A percentile compares a stretch with the other conserved stretches of the same genome.
These are phyloP conservation scores for Ostrea denselamellosa DNA, from an alignment of 1,140 invertebrate genomes.

Conservation along the genomic window DNA sequence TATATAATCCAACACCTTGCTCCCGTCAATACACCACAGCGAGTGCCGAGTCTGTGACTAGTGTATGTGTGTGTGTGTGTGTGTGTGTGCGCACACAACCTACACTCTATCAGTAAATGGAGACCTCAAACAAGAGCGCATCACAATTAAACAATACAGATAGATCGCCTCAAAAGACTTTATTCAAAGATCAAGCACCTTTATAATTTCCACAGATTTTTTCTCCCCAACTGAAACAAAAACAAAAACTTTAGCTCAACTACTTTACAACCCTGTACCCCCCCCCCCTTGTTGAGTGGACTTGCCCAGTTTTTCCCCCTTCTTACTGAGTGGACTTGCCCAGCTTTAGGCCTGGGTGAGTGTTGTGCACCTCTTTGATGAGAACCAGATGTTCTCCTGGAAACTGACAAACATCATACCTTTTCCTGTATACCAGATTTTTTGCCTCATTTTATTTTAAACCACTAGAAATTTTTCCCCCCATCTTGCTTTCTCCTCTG, in stretches of 20 bases:
- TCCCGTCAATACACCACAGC: background rate
- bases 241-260: background rate
- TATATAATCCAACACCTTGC: background rate
- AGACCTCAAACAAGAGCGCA: background rate
- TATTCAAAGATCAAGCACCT: background rate
- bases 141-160: background rate
- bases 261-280: background rate
- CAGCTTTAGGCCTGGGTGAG: background rate
- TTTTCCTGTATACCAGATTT: slow-evolving; percentile 25
- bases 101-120: background rate
- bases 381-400: background rate
- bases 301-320: background rate
- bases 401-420: slow-evolving; percentile 1
- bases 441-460: slow-evolving; percentile 31
- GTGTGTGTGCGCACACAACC: background rate
- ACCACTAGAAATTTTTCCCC: background rate
- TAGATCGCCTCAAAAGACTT: background rate
- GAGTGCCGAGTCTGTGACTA: background rate
- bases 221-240: background rate
- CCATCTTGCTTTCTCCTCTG: background rate
- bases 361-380: background rate
- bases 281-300: background rate
- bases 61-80: background rate
- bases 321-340: background rate
- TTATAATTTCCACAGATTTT: background rate